phyloP scores from a whole-genome alignment of 1,140 invertebrate species.

The Pseudomyrmex gracilis region DNA sequence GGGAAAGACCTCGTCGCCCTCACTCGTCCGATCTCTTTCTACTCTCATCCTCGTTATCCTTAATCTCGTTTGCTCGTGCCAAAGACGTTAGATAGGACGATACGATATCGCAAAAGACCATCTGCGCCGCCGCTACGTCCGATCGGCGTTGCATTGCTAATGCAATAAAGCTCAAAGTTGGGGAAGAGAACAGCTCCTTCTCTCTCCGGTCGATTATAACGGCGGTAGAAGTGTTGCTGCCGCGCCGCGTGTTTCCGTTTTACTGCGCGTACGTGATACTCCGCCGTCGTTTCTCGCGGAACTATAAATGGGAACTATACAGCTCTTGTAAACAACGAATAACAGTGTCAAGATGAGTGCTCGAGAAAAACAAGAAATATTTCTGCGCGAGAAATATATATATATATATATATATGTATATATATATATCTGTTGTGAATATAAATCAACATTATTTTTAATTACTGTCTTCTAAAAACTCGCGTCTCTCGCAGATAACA shows the following conservation, averaged over 20 bases:
- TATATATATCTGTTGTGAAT: neutral
- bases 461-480: neutral
- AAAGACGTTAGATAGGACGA: slow-evolving; percentile 55
- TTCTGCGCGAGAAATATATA: neutral
- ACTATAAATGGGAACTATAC: no score
- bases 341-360: neutral
- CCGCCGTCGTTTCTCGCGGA: neutral
- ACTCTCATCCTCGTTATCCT: slow-evolving; percentile 55
- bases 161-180: slow-evolving; percentile 50
- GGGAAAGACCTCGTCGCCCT: slow-evolving; percentile 20
- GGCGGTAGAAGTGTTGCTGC: neutral
- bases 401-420: neutral
- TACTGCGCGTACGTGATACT: slow-evolving; percentile 1
- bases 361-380: neutral
- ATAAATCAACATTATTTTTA: neutral
- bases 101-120: slow-evolving; percentile 59
- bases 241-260: slow-evolving; percentile 25
- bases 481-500: no score
- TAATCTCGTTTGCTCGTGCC: slow-evolving; percentile 63
- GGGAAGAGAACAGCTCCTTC: neutral
- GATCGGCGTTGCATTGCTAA: slow-evolving; percentile 58
- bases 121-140: slow-evolving; percentile 20
- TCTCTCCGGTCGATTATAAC: slow-evolving; percentile 21
- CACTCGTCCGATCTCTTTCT: slow-evolving; percentile 34
- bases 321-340: slow-evolving; percentile 21